Conservation (phyloP, 2,797 vertebrate genomes). For the Gallirallus australis region DNA sequence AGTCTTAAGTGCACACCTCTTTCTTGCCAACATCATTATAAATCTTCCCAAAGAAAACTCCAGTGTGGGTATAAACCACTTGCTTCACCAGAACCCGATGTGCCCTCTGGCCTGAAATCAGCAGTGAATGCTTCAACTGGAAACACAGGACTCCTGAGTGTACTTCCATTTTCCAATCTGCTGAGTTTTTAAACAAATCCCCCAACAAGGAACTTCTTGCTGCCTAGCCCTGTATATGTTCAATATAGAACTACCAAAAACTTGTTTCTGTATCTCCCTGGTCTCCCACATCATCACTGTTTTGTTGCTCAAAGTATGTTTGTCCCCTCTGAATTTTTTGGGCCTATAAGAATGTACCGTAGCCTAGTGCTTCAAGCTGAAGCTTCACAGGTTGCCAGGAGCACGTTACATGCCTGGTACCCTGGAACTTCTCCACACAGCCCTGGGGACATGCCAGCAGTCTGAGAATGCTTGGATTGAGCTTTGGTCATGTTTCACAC, state of each 20-base stretch:
- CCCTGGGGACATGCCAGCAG: not conserved
- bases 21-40: not conserved
- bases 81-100: not conserved
- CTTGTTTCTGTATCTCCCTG: not conserved
- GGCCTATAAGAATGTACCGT: not conserved
- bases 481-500: not conserved
- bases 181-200: constrained; percentile 11
- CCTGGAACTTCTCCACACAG: not conserved
- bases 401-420: fast-evolving
- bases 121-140: constrained; percentile 14
- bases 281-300: not conserved
- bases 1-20: not conserved
- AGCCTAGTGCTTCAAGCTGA: not conserved
- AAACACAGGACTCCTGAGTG: constrained; percentile 49
- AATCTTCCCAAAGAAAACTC: constrained; percentile 35
- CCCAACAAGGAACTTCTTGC: not conserved
- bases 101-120: constrained; percentile 22
- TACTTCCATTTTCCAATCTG: constrained; percentile 44
- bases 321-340: not conserved
- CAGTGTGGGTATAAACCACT: constrained; percentile 1
- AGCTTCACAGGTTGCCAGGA: not conserved
- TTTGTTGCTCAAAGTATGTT: not conserved
- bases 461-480: not conserved
- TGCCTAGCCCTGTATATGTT: not conserved
- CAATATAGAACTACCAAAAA: not conserved